Evolutionary conservation across 2,113 vertebrate species (phyloP).

Genomic region (Xiphophorus couchianus): DNA sequence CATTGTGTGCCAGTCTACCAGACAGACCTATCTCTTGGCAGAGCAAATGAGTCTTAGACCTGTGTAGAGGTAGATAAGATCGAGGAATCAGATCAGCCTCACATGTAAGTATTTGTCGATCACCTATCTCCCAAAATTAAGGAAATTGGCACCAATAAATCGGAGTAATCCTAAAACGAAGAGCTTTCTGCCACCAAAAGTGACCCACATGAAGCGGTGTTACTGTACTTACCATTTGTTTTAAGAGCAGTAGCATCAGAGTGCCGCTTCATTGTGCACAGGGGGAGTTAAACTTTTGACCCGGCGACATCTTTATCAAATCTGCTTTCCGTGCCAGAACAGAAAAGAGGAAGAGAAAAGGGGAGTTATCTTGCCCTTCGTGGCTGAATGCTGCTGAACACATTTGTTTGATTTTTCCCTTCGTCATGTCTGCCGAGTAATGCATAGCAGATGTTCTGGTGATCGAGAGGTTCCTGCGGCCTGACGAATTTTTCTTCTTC

Average conservation of each 20-base stretch:
- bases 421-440: conserved; percentile 67
- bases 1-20: too few species aligned
- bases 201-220: conserved; percentile 32
- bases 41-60: too few species aligned
- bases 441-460: conserved; percentile 67
- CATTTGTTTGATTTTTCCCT: conserved; percentile 64
- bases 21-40: too few species aligned
- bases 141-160: too few species aligned
- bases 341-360: conserved; percentile 26
- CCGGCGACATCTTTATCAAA: conserved; percentile 53
- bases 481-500: conserved; percentile 23
- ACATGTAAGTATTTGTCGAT: too few species aligned
- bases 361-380: conserved; percentile 52
- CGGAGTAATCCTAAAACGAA: too few species aligned
- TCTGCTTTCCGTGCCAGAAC: conserved; percentile 41
- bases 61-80: too few species aligned
- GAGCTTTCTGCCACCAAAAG: conserved; percentile 1
- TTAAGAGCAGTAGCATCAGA: conserved; percentile 30
- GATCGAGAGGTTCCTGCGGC: conserved; percentile 50
- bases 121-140: too few species aligned
- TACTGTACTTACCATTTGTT: conserved; percentile 48
- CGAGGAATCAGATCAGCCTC: too few species aligned
- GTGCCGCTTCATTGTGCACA: conserved; percentile 32
- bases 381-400: conserved; percentile 51
- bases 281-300: conserved; percentile 62